These are phyloP conservation scores for Trichacis sp. DNA, from an alignment of 2,888 invertebrate species.

Conservation along the genomic window DNA sequence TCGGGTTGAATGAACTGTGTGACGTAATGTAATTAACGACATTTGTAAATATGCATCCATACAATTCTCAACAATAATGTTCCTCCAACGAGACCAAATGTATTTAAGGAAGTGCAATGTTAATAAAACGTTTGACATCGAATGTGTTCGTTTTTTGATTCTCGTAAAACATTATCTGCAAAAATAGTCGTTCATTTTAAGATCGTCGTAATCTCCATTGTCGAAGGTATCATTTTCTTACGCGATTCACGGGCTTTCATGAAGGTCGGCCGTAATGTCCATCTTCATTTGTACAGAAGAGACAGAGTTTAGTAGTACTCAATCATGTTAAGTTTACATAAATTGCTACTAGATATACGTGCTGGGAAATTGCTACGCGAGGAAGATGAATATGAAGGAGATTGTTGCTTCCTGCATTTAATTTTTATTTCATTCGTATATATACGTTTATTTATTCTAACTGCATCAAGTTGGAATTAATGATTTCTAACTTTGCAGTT, in stretches of 20 bases:
- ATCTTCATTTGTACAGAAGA: background rate
- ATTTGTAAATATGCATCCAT: slow-evolving; percentile 28
- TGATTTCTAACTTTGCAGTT: no score
- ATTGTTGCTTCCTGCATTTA: background rate
- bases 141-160: background rate
- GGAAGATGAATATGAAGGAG: slow-evolving; percentile 2
- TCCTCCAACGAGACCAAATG: slow-evolving; percentile 63
- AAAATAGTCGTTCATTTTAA: background rate
- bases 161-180: background rate
- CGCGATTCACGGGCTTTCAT: background rate
- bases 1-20: no score
- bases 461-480: no score
- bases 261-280: background rate
- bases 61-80: slow-evolving; percentile 55
- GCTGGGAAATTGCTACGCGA: background rate
- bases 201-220: background rate
- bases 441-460: no score
- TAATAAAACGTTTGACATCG: slow-evolving; percentile 50
- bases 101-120: slow-evolving; percentile 64
- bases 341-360: slow-evolving; percentile 1
- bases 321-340: slow-evolving; percentile 6
- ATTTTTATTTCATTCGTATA: no score
- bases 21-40: background rate
- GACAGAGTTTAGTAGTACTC: background rate
- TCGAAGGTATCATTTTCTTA: background rate